These are phyloP conservation scores for Galaxias olidus DNA, from an alignment of 2,797 vertebrate species.

Conservation along the genomic window DNA sequence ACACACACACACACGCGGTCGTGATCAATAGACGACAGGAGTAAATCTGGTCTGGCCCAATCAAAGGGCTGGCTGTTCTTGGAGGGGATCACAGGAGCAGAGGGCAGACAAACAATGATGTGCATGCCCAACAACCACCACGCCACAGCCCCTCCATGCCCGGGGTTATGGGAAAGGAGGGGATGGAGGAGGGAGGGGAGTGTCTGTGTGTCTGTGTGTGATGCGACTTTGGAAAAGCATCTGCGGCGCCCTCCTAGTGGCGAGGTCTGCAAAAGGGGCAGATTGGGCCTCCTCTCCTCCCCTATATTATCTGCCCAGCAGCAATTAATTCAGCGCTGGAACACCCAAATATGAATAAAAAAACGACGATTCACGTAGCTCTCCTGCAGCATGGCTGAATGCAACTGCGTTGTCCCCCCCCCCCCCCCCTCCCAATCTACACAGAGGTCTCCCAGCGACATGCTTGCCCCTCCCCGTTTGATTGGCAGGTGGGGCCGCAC, in stretches of 20 bases:
- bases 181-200: slow-evolving; percentile 39
- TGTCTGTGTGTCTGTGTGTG: slow-evolving; percentile 4
- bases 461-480: slow-evolving; percentile 50
- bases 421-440: too few relatives aligned
- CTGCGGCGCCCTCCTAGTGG: neutral
- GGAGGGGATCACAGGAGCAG: slow-evolving; percentile 74
- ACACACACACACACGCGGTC: slow-evolving; percentile 66
- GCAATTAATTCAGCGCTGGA: too few relatives aligned
- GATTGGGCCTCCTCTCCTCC: too few relatives aligned
- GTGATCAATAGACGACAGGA: slow-evolving; percentile 82
- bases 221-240: slow-evolving; percentile 35
- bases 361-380: too few relatives aligned
- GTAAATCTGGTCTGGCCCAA: slow-evolving; percentile 80
- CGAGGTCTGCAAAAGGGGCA: too few relatives aligned
- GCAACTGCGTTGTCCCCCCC: too few relatives aligned
- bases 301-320: too few relatives aligned
- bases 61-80: slow-evolving; percentile 77
- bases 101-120: slow-evolving; percentile 74
- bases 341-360: too few relatives aligned
- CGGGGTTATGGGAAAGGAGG: slow-evolving; percentile 70
- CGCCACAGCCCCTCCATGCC: slow-evolving; percentile 63
- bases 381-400: too few relatives aligned
- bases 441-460: too few relatives aligned
- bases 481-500: slow-evolving; percentile 69
- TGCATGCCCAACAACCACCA: slow-evolving; percentile 72